Percentiles rank a stretch among this genome's conserved stretches.
These are phyloP conservation scores for Dendrophyllia cribrosa DNA, from an alignment of 64 coral and sea anemone genomes.

Conservation along the genomic window DNA sequence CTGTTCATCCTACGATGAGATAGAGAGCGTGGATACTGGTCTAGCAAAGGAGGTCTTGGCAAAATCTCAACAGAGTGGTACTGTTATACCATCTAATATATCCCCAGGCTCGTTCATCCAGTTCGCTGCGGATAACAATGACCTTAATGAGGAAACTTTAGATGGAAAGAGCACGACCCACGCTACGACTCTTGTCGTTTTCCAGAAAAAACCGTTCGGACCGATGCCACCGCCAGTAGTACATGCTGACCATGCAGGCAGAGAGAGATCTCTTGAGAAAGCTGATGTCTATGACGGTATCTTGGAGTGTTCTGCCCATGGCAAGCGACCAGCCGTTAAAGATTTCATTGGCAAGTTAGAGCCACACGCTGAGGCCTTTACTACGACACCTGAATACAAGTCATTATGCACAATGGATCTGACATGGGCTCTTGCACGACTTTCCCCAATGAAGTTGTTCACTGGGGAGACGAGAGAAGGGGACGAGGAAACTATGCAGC, in stretches of 20 bases:
- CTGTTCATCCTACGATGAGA: constrained; percentile 59
- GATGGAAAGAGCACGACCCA: constrained; percentile 69
- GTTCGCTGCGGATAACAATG: constrained; percentile 68
- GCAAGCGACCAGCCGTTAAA: neutral
- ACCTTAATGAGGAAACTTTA: constrained; percentile 56
- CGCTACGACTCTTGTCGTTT: constrained; percentile 49
- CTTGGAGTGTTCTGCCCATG: neutral
- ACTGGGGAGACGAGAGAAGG: neutral
- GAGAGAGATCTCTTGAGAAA: neutral
- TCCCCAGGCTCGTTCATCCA: constrained; percentile 28
- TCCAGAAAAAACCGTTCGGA: constrained; percentile 46
- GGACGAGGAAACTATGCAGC: constrained; percentile 14
- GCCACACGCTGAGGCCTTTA: neutral
- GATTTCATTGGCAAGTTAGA: neutral
- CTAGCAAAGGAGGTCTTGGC: constrained; percentile 26
- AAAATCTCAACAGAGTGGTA: neutral
- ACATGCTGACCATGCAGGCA: constrained; percentile 7
- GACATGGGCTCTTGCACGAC: constrained; percentile 7
- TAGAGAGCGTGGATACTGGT: constrained; percentile 46
- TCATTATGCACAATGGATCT: constrained; percentile 54
- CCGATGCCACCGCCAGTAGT: neutral
- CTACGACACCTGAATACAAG: constrained; percentile 31
- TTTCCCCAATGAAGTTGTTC: constrained; percentile 7
- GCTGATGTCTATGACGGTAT: neutral
- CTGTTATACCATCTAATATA: constrained; percentile 59